A percentile compares a stretch with the other conserved stretches of the same genome.
Evolutionary conservation across 2,797 vertebrate genomes (phyloP).

Genomic region (Alfaro cultratus): DNA sequence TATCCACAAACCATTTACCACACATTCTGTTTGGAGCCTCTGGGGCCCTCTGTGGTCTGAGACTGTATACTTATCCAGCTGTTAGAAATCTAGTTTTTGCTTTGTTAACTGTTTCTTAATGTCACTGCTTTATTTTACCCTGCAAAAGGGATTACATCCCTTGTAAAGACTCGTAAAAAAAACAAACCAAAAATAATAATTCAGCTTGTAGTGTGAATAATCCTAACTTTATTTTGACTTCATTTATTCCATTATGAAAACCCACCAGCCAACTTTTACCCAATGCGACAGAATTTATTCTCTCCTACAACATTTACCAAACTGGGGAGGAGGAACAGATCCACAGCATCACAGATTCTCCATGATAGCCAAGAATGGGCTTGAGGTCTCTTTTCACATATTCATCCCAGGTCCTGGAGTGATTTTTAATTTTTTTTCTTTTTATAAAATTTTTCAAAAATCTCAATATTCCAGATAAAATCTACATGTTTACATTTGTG

Average conservation of each 20-base stretch:
- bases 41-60: not conserved
- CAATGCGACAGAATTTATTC: not conserved
- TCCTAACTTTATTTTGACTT: not conserved
- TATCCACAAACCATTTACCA: conserved; percentile 5
- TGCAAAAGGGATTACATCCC: not conserved
- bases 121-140: not conserved
- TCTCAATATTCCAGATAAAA: too few relatives aligned
- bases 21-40: conserved; percentile 10
- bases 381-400: too few relatives aligned
- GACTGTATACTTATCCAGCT: conserved; percentile 5
- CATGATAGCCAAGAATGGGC: too few relatives aligned
- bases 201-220: not conserved
- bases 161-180: not conserved
- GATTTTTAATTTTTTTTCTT: not conserved
- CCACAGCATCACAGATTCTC: too few relatives aligned
- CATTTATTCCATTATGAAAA: not conserved
- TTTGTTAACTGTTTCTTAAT: not conserved
- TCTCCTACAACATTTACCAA: not conserved
- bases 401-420: too few relatives aligned
- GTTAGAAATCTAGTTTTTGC: conserved; percentile 22
- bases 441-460: not conserved
- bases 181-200: not conserved
- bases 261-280: not conserved
- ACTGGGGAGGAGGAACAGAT: not conserved
- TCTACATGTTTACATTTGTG: not conserved